Evolutionary conservation across 1,140 invertebrate species (phyloP).

Genomic region (Apis florea): DNA sequence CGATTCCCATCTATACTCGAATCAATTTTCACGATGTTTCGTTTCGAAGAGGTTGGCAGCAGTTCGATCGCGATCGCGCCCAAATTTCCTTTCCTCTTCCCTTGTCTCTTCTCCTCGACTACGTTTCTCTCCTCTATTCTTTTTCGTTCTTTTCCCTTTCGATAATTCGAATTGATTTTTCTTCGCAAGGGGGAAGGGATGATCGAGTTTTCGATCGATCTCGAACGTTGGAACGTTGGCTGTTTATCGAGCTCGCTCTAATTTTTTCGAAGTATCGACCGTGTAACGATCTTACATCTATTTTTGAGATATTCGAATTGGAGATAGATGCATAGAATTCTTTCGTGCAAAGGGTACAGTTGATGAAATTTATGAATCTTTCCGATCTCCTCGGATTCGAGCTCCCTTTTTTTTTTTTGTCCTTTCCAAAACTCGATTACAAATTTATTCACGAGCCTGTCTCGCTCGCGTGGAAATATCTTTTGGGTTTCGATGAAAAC

Average conservation of each 20-base stretch:
- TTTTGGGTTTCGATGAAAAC: not conserved
- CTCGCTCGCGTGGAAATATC: too few species aligned
- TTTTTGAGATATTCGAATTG: not conserved
- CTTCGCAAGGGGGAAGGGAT: too few species aligned
- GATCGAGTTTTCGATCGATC: too few species aligned
- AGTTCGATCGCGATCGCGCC: not conserved
- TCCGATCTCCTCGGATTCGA: not conserved
- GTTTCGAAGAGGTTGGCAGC: not conserved
- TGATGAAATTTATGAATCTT: not conserved
- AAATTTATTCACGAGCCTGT: not conserved
- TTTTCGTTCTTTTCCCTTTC: too few species aligned
- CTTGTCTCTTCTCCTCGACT: too few species aligned
- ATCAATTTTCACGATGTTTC: conserved; percentile 17
- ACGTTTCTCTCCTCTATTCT: too few species aligned
- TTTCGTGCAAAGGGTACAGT: not conserved
- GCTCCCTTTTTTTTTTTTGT: too few species aligned
- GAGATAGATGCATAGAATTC: not conserved
- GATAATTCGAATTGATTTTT: too few species aligned
- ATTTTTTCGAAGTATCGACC: not conserved
- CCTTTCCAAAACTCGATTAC: too few species aligned
- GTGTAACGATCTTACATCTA: rapidly evolving
- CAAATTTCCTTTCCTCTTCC: not conserved
- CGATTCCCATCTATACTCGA: conserved; percentile 36
- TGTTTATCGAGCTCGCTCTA: too few species aligned
- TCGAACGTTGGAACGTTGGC: too few species aligned